Evolutionary conservation across 2,113 vertebrate genomes (phyloP), one percentile per base, ranked within the genome.

Genomic region (Dasypus novemcinctus): DNA sequence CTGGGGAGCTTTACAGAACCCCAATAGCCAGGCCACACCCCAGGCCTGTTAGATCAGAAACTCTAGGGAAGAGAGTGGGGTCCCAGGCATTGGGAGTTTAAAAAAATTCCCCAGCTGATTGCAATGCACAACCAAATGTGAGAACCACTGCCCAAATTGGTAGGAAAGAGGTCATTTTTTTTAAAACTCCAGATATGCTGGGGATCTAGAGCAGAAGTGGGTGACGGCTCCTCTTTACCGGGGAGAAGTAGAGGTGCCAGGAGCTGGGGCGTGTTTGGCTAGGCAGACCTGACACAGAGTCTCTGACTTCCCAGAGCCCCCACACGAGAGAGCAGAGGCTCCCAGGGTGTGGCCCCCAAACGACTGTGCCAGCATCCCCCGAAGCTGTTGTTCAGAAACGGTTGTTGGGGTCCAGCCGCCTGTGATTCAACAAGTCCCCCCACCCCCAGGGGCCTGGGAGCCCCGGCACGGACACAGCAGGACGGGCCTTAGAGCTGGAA

Each of bases 401-500:
- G 11, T 43, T 41, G 8, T 4, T 46, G 75, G 71, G 78, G 41
- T 13, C 74, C 41, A 54, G 78, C 46, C 38, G 10, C 14, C 57
- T 68, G 25, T 29, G 33, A 43, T 12, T 21, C 2, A 27, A 13
- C 7, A 0, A 12, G 29, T 61, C 29, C 8, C 63, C 49, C 7
- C 49, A 1, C 0, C 38, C 33, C 33, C 10, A 4, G 15, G 31
- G 27, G 5, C 8, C 46, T 14, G 46, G 92, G 38, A 46, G 43
- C 46, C 61, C 10, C 1, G 7, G n/a, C 21, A 10, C 3, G 15
- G 52, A 23, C 4, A 12, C 63, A 59, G 10, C 15, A 0, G 5
- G 81, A 33, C 1, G n/a, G 66, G 68, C 14, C 75, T 57, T 54
- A 2, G 29, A 1, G 27, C 68, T 78, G 23, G 36, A 69, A 43